Base-by-base conservation (phyloP, 2,888 invertebrate genomes). In the Ennomos fuscantarius region DNA sequence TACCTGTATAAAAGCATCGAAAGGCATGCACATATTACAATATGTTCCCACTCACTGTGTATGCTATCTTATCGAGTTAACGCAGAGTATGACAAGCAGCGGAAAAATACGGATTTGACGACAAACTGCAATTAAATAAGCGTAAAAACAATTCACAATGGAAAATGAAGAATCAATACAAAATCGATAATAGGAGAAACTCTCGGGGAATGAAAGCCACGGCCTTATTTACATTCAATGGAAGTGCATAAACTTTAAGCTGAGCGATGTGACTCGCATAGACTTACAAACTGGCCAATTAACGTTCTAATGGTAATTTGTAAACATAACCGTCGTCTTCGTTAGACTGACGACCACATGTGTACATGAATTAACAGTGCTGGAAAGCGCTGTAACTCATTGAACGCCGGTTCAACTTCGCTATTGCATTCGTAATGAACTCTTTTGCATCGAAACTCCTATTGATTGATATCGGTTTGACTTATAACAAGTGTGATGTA, bases 311-410 rank as follows among this genome's bases (percentile, higher is more conserved):
- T 58, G 49, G 52, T 62, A 62, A 66, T 62, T 58, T 50, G 56
- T 61, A 58, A 48, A 49, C 61, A 50, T 67, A 65, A 62, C 48
- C 47, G 53, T 58, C 50, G 68, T 66, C 70, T 63, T 74, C 70
- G 72, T 75, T 73, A 73, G 65, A 60, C 61, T 62, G 68, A 66
- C 66, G 63, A 62, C 69, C 62, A 68, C 50, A 60, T 62, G 58
- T 62, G 65, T 71, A 73, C 67, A 59, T 63, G 60, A 73, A 62
- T 55, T 60, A 66, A 66, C 62, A 74, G 66, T 63, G 69, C 68
- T 72, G 73, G 77, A 79, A 78, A 79, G 74, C 73, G 47, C 60
- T 50, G 62, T 51, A 62, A 60, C 48, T 56, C 59, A 70, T 57
- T 61, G 63, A 68, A 60, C 62, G 41, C 43, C 58, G 55, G 60